phyloP scores from a whole-genome alignment of 2,797 vertebrate genomes.

The Alosa sapidissima region DNA sequence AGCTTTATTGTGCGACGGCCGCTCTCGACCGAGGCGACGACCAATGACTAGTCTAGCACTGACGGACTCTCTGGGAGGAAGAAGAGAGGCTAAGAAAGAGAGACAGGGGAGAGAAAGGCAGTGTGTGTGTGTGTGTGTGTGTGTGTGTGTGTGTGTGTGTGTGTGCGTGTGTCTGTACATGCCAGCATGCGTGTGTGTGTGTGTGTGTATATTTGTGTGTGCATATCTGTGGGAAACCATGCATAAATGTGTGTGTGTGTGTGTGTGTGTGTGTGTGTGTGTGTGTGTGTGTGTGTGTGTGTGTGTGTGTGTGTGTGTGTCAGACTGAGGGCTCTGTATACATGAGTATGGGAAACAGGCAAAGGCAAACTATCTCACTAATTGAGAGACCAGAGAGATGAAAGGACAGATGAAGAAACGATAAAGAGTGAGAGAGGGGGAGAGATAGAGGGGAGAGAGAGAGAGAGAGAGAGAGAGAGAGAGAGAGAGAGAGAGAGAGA shows the following conservation, averaged over 20 bases:
- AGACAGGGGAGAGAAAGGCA: not conserved
- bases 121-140: constrained; percentile 10
- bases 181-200: not conserved
- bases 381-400: not conserved
- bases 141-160: not conserved
- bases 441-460: too few species aligned
- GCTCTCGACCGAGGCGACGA: not conserved
- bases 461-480: constrained; percentile 3
- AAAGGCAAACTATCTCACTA: constrained; percentile 7
- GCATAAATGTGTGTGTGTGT: not conserved
- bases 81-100: not conserved
- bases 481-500: too few species aligned
- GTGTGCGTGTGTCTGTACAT: not conserved
- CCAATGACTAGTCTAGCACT: not conserved
- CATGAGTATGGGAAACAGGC: not conserved
- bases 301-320: too few species aligned
- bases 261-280: too few species aligned
- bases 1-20: constrained; percentile 1
- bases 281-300: not conserved
- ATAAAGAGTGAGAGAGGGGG: too few species aligned
- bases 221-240: too few species aligned
- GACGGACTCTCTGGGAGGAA: not conserved
- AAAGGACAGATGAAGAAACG: not conserved
- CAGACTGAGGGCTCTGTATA: not conserved
- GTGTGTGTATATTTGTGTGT: not conserved